These are phyloP conservation scores for Synanthedon vespiformis DNA, from an alignment of 2,888 invertebrate genomes.

Conservation along the genomic window DNA sequence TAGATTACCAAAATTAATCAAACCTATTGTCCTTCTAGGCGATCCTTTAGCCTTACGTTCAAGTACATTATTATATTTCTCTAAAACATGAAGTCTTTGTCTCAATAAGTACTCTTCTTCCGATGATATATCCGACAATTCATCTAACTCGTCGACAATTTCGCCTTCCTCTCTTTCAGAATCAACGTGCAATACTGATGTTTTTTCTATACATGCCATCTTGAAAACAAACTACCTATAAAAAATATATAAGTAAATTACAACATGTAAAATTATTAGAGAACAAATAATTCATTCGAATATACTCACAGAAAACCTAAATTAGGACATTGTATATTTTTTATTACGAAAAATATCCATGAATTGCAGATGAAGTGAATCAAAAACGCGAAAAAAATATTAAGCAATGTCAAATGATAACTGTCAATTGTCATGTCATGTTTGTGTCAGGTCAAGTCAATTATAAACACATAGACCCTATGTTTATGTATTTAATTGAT, in stretches of 20 bases:
- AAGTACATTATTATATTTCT: conserved; percentile 62
- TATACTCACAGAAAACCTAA: conserved; percentile 4
- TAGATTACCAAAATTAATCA: neutral
- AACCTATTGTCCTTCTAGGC: conserved; percentile 16
- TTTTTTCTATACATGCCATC: conserved; percentile 42
- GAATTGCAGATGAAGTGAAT: too few relatives aligned
- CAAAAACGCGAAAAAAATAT: too few relatives aligned
- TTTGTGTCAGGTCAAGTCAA: too few relatives aligned
- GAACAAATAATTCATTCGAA: too few relatives aligned
- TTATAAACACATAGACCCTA: too few relatives aligned
- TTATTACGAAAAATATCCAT: too few relatives aligned
- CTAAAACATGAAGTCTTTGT: conserved; percentile 53
- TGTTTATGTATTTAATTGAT: too few relatives aligned
- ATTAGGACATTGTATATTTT: too few relatives aligned
- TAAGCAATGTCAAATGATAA: too few relatives aligned
- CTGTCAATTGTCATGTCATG: too few relatives aligned
- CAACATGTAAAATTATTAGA: too few relatives aligned
- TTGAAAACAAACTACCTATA: conserved; percentile 2
- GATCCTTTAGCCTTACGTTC: conserved; percentile 55
- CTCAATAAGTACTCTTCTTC: conserved; percentile 58
- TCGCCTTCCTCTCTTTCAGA: conserved; percentile 66
- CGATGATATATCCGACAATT: conserved; percentile 60
- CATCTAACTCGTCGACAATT: conserved; percentile 54
- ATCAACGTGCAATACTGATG: conserved; percentile 26
- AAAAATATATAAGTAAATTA: too few relatives aligned